These are phyloP conservation scores for Hippasteria phrygiana DNA, from an alignment of 53 echinoderm and acorn worm genomes.

Conservation along the genomic window DNA sequence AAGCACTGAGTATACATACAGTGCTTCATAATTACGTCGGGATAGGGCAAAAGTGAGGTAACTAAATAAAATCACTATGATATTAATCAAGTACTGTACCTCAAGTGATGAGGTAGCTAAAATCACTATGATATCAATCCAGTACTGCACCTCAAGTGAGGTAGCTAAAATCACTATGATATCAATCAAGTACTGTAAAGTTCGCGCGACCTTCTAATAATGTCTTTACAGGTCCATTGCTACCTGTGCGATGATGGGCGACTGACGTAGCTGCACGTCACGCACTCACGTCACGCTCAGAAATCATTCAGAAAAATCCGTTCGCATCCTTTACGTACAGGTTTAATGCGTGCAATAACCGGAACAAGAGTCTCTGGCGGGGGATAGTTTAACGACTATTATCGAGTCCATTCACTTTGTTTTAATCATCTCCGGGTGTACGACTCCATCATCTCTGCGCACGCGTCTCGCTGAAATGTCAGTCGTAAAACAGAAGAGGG, in stretches of 20 bases:
- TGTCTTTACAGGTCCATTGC: not conserved
- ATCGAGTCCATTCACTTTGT: constrained; percentile 21
- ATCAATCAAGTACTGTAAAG: too few species aligned
- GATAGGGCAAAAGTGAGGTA: too few species aligned
- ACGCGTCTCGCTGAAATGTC: not conserved
- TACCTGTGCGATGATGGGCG: not conserved
- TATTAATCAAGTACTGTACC: too few species aligned
- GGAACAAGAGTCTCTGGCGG: not conserved
- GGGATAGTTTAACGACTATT: constrained; percentile 19
- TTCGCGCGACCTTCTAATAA: too few species aligned
- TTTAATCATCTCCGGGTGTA: constrained; percentile 18
- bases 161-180: too few species aligned
- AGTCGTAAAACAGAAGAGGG: not conserved
- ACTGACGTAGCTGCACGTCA: constrained; percentile 12
- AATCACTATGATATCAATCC: too few species aligned
- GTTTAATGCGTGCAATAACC: not conserved
- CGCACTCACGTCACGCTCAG: not conserved
- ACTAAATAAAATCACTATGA: too few species aligned
- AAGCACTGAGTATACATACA: too few species aligned
- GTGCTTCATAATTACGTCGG: too few species aligned
- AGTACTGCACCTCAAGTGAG: too few species aligned
- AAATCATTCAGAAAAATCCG: not conserved
- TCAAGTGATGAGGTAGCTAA: not conserved
- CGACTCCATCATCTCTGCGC: not conserved
- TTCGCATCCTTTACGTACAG: not conserved